A percentile compares a stretch with the other conserved stretches of the same genome.
phyloP scores from a whole-genome alignment of 2,888 invertebrate genomes.

The Metellina segmentata region DNA sequence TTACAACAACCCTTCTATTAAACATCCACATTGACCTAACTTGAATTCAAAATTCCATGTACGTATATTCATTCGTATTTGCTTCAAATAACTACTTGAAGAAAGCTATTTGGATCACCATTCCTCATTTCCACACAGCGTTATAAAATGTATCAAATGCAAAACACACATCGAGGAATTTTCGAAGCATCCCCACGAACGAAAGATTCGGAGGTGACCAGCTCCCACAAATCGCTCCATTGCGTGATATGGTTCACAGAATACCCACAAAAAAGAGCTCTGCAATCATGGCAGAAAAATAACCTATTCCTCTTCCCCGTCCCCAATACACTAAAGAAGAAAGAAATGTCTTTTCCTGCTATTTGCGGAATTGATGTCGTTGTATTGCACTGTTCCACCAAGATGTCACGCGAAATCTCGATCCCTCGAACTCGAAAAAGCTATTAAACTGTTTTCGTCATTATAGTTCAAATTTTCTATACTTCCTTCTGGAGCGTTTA shows the following conservation, averaged over 20 bases:
- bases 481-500: background rate
- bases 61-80: background rate
- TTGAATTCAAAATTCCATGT: too few relatives aligned
- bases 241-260: background rate
- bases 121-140: background rate
- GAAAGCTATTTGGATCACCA: background rate
- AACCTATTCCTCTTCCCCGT: background rate
- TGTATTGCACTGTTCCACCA: background rate
- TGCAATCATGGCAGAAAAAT: slow-evolving; percentile 13
- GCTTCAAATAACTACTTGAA: background rate
- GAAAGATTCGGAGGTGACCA: slow-evolving; percentile 4
- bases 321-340: background rate
- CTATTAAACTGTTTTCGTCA: background rate
- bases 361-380: background rate
- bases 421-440: background rate
- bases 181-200: background rate
- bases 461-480: background rate
- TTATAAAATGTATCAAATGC: background rate
- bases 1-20: too few relatives aligned
- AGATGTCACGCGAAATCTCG: background rate
- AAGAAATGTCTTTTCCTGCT: background rate
- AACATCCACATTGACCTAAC: too few relatives aligned
- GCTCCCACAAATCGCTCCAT: slow-evolving; percentile 7
- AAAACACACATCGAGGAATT: background rate
- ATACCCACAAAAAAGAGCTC: background rate